These are phyloP conservation scores for Eupithecia dodoneata DNA, from an alignment of 2,888 invertebrate genomes.

Conservation along the genomic window DNA sequence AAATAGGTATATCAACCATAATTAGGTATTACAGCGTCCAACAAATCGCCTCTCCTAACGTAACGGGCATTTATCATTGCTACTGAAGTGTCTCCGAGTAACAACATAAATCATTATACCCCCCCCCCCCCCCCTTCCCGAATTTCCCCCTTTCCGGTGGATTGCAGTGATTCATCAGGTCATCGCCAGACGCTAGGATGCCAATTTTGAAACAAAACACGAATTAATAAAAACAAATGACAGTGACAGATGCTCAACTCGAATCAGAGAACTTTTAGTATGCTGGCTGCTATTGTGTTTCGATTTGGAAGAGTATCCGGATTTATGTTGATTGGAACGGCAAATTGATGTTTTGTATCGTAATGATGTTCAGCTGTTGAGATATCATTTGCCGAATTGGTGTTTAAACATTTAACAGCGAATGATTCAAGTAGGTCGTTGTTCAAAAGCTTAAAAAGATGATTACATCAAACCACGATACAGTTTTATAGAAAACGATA, in stretches of 20 bases:
- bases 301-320: conserved; percentile 40
- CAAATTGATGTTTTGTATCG: conserved; percentile 23
- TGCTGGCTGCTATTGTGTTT: conserved; percentile 36
- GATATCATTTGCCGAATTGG: neutral
- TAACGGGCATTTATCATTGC: conserved; percentile 70
- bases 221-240: conserved; percentile 48
- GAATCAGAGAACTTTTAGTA: conserved; percentile 39
- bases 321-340: conserved; percentile 21
- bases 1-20: conserved; percentile 38
- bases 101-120: conserved; percentile 73
- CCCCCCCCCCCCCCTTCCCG: conserved; percentile 42
- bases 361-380: conserved; percentile 13
- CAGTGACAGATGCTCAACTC: conserved; percentile 41
- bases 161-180: conserved; percentile 59
- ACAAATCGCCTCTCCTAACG: conserved; percentile 51
- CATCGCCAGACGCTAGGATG: conserved; percentile 53
- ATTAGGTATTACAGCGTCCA: conserved; percentile 39
- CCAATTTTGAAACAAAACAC: conserved; percentile 48
- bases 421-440: neutral
- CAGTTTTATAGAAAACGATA: neutral
- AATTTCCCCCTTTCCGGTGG: conserved; percentile 39
- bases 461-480: neutral
- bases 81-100: conserved; percentile 63
- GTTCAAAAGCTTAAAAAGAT: neutral
- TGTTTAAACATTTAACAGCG: neutral